Evolutionary conservation across 2,888 invertebrate species (phyloP).

Genomic region (Aporophyla nigra): DNA sequence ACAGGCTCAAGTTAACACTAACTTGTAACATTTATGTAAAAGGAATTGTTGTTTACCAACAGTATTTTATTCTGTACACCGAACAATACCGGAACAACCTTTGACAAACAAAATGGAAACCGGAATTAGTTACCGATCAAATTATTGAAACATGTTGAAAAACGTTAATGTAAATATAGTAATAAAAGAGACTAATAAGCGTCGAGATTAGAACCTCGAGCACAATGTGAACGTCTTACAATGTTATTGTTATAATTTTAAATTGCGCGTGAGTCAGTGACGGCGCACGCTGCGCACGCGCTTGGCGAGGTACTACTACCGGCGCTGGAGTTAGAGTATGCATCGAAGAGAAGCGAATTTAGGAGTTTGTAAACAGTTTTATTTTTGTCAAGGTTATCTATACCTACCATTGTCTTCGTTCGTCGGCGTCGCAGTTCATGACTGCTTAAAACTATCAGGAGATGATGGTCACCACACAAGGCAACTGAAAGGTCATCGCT

Average conservation of each 20-base stretch:
- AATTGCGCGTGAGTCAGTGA: conserved; percentile 70
- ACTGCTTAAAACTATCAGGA: not conserved
- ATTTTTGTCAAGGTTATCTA: not conserved
- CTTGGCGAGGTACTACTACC: conserved; percentile 9
- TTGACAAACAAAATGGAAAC: conserved; percentile 65
- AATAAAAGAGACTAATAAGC: conserved; percentile 72
- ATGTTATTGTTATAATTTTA: conserved; percentile 71
- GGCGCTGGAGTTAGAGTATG: conserved; percentile 16
- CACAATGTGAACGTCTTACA: conserved; percentile 70
- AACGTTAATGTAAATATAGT: conserved; percentile 68
- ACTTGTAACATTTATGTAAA: conserved; percentile 16
- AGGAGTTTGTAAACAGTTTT: not conserved
- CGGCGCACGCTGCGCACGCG: conserved; percentile 51
- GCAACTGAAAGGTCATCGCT: not conserved
- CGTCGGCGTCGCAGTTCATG: not conserved
- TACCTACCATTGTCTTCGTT: not conserved
- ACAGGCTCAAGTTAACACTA: not conserved
- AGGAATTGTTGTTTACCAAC: conserved; percentile 18
- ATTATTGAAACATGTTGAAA: conserved; percentile 63
- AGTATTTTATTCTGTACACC: conserved; percentile 23
- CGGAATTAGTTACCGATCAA: conserved; percentile 77
- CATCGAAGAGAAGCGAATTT: conserved; percentile 10
- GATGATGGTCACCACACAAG: not conserved
- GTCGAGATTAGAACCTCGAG: conserved; percentile 76
- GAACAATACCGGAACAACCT: conserved; percentile 71